Evolutionary conservation across 1,140 invertebrate species (phyloP).

Genomic region (Nasonia vitripennis): DNA sequence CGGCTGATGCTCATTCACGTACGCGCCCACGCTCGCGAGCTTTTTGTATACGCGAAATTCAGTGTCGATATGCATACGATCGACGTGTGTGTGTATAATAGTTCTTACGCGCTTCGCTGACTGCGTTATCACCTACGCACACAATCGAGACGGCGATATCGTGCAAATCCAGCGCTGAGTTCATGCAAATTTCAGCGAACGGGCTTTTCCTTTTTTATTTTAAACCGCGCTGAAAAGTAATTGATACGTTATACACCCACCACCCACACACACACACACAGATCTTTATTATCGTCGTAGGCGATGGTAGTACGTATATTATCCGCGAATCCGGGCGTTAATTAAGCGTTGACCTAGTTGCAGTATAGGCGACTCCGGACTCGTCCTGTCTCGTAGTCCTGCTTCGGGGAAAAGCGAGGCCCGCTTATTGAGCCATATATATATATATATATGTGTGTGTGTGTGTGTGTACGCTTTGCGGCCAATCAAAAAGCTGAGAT

Average conservation of each 20-base stretch:
- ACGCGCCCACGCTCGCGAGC: neutral
- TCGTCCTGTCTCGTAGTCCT: too few relatives aligned
- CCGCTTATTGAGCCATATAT: neutral
- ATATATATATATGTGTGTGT: too few relatives aligned
- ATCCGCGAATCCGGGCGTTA: slow-evolving; percentile 39
- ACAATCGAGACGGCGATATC: too few relatives aligned
- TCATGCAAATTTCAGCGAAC: too few relatives aligned
- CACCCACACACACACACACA: neutral
- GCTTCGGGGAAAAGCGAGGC: neutral
- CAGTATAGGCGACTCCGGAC: neutral
- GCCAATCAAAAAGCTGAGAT: slow-evolving; percentile 16
- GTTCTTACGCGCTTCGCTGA: neutral
- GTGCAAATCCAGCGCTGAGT: neutral
- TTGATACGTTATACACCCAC: slow-evolving; percentile 23
- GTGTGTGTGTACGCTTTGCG: neutral
- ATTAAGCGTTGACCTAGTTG: slow-evolving; percentile 49
- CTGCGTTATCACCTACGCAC: too few relatives aligned
- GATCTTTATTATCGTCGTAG: slow-evolving; percentile 26
- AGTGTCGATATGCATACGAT: too few relatives aligned
- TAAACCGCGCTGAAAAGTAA: slow-evolving; percentile 26
- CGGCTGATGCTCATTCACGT: neutral
- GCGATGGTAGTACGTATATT: neutral
- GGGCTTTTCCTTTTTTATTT: neutral
- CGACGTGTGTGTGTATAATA: neutral
- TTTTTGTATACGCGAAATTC: neutral